phyloP scores from a whole-genome alignment of 2,113 vertebrate species.

The Heteronetta atricapilla region DNA sequence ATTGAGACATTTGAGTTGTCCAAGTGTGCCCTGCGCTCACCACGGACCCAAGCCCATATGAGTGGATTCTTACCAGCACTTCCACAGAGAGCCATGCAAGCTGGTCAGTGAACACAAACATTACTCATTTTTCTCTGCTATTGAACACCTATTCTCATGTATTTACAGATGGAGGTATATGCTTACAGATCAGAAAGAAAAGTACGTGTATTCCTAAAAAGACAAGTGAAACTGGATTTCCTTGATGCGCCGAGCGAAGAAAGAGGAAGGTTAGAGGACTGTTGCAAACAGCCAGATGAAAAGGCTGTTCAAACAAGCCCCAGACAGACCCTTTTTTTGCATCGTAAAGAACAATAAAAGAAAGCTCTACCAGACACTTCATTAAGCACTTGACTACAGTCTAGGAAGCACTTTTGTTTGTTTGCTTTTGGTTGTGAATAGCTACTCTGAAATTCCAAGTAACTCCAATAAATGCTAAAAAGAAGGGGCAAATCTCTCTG shows the following conservation, averaged over 20 bases:
- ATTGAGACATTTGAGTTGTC: not conserved
- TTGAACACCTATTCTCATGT: not conserved
- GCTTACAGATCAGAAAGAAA: not conserved
- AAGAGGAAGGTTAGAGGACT: not conserved
- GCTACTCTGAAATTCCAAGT: not conserved
- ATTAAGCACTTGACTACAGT: not conserved
- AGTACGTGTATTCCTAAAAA: not conserved
- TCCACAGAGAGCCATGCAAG: not conserved
- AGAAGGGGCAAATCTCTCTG: rapidly evolving
- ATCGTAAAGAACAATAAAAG: not conserved
- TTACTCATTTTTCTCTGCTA: not conserved
- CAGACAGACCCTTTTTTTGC: not conserved
- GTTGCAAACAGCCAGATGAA: not conserved
- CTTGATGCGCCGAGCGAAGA: not conserved
- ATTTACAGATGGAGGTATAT: not conserved
- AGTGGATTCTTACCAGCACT: not conserved
- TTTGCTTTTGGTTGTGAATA: not conserved
- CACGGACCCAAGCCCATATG: not conserved
- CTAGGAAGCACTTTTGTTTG: not conserved
- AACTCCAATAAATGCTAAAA: not conserved
- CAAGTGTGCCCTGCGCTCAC: not conserved
- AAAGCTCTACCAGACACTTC: not conserved
- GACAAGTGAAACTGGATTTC: not conserved
- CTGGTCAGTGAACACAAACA: not conserved
- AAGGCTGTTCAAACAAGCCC: not conserved